Conservation (phyloP, 2,888 invertebrate species). For the Acleris sparsana region DNA sequence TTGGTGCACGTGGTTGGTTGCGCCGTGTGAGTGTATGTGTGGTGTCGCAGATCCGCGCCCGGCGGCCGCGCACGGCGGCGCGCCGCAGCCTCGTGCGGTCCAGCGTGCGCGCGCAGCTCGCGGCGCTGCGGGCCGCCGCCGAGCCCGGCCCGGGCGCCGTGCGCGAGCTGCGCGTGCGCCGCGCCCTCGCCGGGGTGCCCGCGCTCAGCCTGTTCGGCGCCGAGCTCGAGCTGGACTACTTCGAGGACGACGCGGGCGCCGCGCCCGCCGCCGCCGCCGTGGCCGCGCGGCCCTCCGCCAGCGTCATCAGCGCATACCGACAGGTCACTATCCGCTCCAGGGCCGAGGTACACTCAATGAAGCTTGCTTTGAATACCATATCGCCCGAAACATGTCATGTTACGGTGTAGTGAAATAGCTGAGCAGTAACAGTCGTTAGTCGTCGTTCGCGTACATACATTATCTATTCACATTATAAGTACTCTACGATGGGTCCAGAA, state of each 20-base stretch:
- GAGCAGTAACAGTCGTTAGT: too few relatives aligned
- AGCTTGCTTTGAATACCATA: too few relatives aligned
- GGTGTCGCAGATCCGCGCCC: slow-evolving; percentile 42
- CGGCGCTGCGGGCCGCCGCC: slow-evolving; percentile 40
- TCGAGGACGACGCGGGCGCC: slow-evolving; percentile 78
- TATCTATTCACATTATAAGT: too few relatives aligned
- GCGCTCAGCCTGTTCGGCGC: slow-evolving; percentile 85
- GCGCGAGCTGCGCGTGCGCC: slow-evolving; percentile 14
- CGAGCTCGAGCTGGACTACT: slow-evolving; percentile 88
- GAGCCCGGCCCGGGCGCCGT: slow-evolving; percentile 25
- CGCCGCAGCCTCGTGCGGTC: slow-evolving; percentile 67
- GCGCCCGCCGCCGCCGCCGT: slow-evolving; percentile 59
- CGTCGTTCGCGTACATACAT: too few relatives aligned
- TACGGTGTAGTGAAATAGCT: neutral
- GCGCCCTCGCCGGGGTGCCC: slow-evolving; percentile 51
- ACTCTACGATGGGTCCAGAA: too few relatives aligned
- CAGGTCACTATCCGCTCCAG: slow-evolving; percentile 58
- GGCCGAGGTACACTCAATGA: too few relatives aligned
- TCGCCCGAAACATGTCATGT: neutral
- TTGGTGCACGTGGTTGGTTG: neutral
- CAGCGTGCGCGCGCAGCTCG: slow-evolving; percentile 67
- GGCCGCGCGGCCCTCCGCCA: slow-evolving; percentile 73
- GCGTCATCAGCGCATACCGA: slow-evolving; percentile 67
- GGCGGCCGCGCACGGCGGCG: slow-evolving; percentile 71
- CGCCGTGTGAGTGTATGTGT: neutral